A percentile compares a stretch with the other conserved stretches of the same genome.
phyloP scores from a whole-genome alignment of 2,797 vertebrate species.

The Silurus aristotelis region DNA sequence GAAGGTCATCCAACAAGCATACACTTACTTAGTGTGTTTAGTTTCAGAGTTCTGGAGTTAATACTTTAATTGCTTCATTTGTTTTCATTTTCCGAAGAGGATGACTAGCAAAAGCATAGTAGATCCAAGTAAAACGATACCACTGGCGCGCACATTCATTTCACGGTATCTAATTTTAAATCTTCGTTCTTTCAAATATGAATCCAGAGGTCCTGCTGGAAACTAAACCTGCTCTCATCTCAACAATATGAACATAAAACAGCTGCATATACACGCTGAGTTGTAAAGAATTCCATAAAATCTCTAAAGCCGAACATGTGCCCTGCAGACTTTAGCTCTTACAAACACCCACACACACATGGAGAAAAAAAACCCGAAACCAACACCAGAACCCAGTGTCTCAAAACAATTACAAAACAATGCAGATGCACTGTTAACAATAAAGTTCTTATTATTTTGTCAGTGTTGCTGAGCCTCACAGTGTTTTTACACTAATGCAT shows the following conservation, averaged over 20 bases:
- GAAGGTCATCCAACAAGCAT: too few species aligned
- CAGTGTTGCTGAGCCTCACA: not conserved
- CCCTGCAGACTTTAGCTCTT: conserved; percentile 20
- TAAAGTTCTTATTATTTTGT: not conserved
- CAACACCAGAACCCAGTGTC: not conserved
- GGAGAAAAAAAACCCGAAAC: not conserved
- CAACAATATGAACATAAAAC: conserved; percentile 16
- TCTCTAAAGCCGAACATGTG: conserved; percentile 36
- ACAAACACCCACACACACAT: conserved; percentile 11
- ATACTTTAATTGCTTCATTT: too few species aligned
- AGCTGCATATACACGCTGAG: not conserved
- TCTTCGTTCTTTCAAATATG: not conserved
- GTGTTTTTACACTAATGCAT: not conserved
- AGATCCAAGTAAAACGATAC: not conserved
- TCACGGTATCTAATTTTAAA: not conserved
- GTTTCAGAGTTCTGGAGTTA: too few species aligned
- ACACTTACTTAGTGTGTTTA: too few species aligned
- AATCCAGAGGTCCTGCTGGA: not conserved
- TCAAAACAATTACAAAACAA: conserved; percentile 6
- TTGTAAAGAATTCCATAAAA: conserved; percentile 18
- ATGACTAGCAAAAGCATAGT: not conserved
- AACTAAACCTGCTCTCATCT: not conserved
- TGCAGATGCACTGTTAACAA: not conserved
- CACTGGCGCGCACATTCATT: too few species aligned
- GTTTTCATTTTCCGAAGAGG: not conserved